Percentiles rank a stretch among this genome's conserved stretches.
These are phyloP conservation scores for Microlaimidae sp. DNA, from an alignment of 2,888 invertebrate species.

Conservation along the genomic window DNA sequence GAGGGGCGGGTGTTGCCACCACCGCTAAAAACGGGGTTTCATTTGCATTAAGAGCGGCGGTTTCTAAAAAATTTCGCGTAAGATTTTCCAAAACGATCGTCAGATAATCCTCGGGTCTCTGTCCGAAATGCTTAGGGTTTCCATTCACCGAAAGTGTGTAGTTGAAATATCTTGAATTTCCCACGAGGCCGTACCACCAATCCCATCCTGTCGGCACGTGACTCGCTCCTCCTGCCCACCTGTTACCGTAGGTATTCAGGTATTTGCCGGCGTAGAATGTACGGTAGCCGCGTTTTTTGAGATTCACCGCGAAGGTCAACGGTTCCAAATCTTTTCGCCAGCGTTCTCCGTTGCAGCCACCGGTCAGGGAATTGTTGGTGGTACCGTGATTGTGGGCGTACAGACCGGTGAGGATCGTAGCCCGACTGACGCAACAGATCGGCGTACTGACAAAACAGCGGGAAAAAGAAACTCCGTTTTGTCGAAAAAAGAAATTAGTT, in stretches of 20 bases:
- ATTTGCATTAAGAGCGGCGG: slow-evolving; percentile 12
- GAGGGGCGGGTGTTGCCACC: slow-evolving; percentile 68
- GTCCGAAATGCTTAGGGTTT: slow-evolving; percentile 46
- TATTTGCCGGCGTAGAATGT: slow-evolving; percentile 90
- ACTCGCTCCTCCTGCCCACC: slow-evolving; percentile 47
- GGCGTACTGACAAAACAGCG: slow-evolving; percentile 94
- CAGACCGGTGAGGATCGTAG: slow-evolving; percentile 75
- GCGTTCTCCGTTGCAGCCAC: slow-evolving; percentile 53
- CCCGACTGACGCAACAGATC: slow-evolving; percentile 96
- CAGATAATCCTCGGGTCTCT: slow-evolving; percentile 20
- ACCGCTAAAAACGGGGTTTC: slow-evolving; percentile 58
- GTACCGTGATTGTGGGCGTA: slow-evolving; percentile 92
- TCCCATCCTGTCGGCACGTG: slow-evolving; percentile 67
- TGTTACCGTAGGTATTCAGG: slow-evolving; percentile 59
- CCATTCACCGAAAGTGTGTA: slow-evolving; percentile 68
- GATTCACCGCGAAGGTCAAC: slow-evolving; percentile 50
- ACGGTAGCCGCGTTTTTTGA: slow-evolving; percentile 49
- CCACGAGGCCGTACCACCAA: slow-evolving; percentile 67
- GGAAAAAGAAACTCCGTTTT: slow-evolving; percentile 79
- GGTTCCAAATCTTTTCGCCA: slow-evolving; percentile 54
- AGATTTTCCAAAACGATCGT: slow-evolving; percentile 17
- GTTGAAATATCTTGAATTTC: slow-evolving; percentile 81
- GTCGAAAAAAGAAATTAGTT: slow-evolving; percentile 60
- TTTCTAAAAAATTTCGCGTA: slow-evolving; percentile 33
- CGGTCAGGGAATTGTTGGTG: slow-evolving; percentile 59